These are phyloP conservation scores for Dicentrarchus labrax DNA, from an alignment of 2,113 vertebrate genomes.

Conservation along the genomic window DNA sequence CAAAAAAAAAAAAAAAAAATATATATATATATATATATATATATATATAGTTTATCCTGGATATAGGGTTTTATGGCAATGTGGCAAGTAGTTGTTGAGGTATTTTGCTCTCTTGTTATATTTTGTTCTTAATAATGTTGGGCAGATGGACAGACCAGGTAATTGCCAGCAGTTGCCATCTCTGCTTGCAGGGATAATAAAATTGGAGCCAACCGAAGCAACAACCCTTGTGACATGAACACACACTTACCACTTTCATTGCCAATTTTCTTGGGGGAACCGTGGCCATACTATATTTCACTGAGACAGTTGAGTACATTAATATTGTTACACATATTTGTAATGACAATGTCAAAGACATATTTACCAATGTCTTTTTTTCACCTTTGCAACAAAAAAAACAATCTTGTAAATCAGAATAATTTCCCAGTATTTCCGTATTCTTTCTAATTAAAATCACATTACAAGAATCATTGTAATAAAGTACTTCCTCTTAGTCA, in stretches of 20 bases:
- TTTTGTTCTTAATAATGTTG: not conserved
- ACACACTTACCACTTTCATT: not conserved
- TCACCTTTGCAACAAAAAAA: not conserved
- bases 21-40: no score
- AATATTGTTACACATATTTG: not conserved
- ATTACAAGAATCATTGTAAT: not conserved
- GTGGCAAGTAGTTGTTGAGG: not conserved
- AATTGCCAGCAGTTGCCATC: not conserved
- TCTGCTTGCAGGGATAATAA: not conserved
- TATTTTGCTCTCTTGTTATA: not conserved
- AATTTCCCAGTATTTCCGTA: not conserved
- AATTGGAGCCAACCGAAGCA: not conserved
- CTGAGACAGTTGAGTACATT: not conserved
- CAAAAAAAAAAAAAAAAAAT: no score
- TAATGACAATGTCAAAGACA: no score
- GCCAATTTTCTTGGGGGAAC: not conserved
- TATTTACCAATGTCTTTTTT: no score
- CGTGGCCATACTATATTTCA: not conserved
- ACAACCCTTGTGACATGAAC: not conserved
- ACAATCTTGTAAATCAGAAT: not conserved
- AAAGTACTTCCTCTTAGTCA: not conserved
- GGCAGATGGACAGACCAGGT: not conserved
- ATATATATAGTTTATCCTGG: not conserved
- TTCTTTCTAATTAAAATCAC: not conserved
- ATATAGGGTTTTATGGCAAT: not conserved